Evolutionary conservation across 2,797 vertebrate genomes (phyloP), one percentile per base, ranked within the genome.

Genomic region (Anguilla obscura): DNA sequence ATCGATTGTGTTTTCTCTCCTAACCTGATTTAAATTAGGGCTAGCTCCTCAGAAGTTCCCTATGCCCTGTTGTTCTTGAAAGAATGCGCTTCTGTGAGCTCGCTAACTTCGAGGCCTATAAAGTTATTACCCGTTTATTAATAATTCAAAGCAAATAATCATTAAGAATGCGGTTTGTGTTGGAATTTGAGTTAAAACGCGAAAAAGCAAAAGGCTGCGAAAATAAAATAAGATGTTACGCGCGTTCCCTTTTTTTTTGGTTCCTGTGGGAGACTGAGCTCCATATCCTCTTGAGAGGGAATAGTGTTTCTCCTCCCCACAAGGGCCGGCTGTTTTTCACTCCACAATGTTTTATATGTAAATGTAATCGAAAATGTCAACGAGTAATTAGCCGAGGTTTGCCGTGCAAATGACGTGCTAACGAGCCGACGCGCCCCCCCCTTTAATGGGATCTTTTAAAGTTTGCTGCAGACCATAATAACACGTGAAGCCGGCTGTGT

Each of bases 81-180:
- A 94, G 94, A 94, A 94, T 93, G 90, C 86, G 12, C 91, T 88
- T 89, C 92, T 86, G 90, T 91, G 93, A 93, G 92, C 93, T 92
- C 92, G 87, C 30, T 56, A 91, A 94, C 94, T 94, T 93, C 93
- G 95, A 94, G 94, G 94, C 92, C 94, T 91, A 92, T 82, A 54
- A 93, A 93, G 94, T 93, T 94, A 92, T 94, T 94, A 94, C 92
- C 93, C 93, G 90, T 89, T 92, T 94, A 95, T 96, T 94, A 94
- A 95, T 94, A 94, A 96, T 95, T 95, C 93, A 95, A 94, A 92
- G 91, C 94, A 95, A 95, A 96, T 94, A 95, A 95, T 95, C 92
- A 96, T 95, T 93, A 93, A 93, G 93, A 93, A 95, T 95, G 93
- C 93, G 89, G 93, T 95, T 95, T 95, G 94, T 93, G 90, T 90